Evolutionary conservation across 2,888 invertebrate species (phyloP).

Genomic region (Spilarctia lutea): DNA sequence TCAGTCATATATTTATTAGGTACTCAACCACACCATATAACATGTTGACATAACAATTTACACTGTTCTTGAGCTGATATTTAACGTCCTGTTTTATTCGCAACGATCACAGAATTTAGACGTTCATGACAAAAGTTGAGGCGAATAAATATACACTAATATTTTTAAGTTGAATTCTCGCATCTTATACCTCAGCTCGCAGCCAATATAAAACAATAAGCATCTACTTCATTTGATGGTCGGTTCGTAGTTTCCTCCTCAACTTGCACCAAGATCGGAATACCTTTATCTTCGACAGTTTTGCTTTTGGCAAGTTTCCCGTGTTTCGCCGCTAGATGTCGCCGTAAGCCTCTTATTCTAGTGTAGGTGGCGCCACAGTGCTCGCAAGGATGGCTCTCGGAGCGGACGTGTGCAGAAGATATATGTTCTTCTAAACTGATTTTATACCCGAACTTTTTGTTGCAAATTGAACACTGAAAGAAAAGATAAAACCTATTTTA

Average conservation of each 20-base stretch:
- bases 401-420: slow-evolving; percentile 67
- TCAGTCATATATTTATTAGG: neutral
- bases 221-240: neutral
- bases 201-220: neutral
- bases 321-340: slow-evolving; percentile 72
- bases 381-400: slow-evolving; percentile 62
- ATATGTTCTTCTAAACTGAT: slow-evolving; percentile 76
- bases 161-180: neutral
- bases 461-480: slow-evolving; percentile 76
- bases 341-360: slow-evolving; percentile 64
- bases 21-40: slow-evolving; percentile 43
- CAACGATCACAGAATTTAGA: neutral
- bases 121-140: neutral
- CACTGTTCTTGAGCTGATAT: slow-evolving; percentile 47
- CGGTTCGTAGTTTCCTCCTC: slow-evolving; percentile 21
- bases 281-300: slow-evolving; percentile 31
- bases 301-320: slow-evolving; percentile 46
- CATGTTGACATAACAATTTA: slow-evolving; percentile 44
- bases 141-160: neutral
- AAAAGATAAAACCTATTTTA: neutral
- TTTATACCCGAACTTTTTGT: slow-evolving; percentile 79
- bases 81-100: slow-evolving; percentile 38
- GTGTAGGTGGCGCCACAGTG: slow-evolving; percentile 73
- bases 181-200: neutral
- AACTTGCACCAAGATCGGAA: slow-evolving; percentile 32